Evolutionary conservation across 2,888 invertebrate species (phyloP), one percentile per base, ranked within the genome.

Genomic region (Stenolophus ochropezus): DNA sequence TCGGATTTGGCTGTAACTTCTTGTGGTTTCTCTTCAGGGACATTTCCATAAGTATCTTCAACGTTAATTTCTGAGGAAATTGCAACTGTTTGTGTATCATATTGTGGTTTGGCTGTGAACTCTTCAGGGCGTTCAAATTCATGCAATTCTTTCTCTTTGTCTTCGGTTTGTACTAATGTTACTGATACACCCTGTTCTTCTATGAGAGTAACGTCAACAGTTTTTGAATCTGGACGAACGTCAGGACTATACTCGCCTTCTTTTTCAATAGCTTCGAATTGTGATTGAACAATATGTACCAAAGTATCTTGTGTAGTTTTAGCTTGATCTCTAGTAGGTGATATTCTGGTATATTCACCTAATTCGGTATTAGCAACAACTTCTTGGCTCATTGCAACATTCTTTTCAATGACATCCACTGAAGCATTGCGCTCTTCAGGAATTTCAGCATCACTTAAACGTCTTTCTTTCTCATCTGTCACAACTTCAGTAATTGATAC

Each of bases 121-220:
- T 88, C 86, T 83, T 89, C 87, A n/a, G 90, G 90, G 78, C 85
- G 84, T 84, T 89, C 86, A 53, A 87, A 85, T 83, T 88, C 85
- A 25, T 86, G 88, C 21, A 92, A 88, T 80, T 86, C 89, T 87
- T 89, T 88, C 90, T 92, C 93, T 86, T 88, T 90, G 71, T 92
- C 89, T 78, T 89, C 88, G 2, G 90, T 85, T 76, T 91, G 85
- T 0, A 92, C 86, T 88, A 93, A 92, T 4, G 91, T 93, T 11
- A 94, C 89, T 85, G 91, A 91, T 61, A 95, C 84, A 84, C 93
- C 87, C 89, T 93, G 91, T 85, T 89, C 91, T 90, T 90, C 91
- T 86, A 89, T 91, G 87, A 91, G 92, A 27, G 85, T 90, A 27
- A 91, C 85, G 77, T 90, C 88, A 5, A 90, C 90, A 21, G 87